A percentile compares a stretch with the other conserved stretches of the same genome.
phyloP scores from a whole-genome alignment of 2,113 vertebrate species.

The Ciconia maguari region DNA sequence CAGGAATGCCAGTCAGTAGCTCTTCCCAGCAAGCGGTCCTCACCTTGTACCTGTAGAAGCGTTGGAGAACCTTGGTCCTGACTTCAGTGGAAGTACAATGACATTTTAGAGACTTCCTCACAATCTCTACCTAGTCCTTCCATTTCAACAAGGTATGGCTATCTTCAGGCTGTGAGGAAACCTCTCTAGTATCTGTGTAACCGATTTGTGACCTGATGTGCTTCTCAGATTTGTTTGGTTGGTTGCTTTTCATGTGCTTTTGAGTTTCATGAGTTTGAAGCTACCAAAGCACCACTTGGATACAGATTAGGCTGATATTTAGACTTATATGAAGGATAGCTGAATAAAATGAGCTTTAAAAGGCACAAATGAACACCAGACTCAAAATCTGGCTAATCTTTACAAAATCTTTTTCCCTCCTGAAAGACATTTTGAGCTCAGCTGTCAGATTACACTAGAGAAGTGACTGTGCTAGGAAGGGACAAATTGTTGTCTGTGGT shows the following conservation, averaged over 20 bases:
- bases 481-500: not conserved
- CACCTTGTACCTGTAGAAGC: not conserved
- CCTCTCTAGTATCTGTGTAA: not conserved
- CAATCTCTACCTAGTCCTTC: not conserved
- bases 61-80: not conserved
- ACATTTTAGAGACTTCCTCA: not conserved
- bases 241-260: not conserved
- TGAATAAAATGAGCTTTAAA: not conserved
- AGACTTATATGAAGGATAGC: not conserved
- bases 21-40: not conserved
- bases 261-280: not conserved
- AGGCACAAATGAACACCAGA: not conserved
- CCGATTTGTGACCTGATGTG: not conserved
- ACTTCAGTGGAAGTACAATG: not conserved
- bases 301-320: not conserved
- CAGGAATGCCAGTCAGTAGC: not conserved
- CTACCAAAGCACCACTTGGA: not conserved
- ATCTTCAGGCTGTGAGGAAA: not conserved
- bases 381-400: not conserved
- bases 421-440: not conserved
- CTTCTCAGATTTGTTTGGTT: not conserved
- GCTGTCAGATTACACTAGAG: not conserved
- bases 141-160: not conserved
- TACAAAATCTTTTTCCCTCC: not conserved
- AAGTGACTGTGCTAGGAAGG: not conserved